phyloP scores from a whole-genome alignment of 2,113 vertebrate species.

The Spheniscus mendiculus region DNA sequence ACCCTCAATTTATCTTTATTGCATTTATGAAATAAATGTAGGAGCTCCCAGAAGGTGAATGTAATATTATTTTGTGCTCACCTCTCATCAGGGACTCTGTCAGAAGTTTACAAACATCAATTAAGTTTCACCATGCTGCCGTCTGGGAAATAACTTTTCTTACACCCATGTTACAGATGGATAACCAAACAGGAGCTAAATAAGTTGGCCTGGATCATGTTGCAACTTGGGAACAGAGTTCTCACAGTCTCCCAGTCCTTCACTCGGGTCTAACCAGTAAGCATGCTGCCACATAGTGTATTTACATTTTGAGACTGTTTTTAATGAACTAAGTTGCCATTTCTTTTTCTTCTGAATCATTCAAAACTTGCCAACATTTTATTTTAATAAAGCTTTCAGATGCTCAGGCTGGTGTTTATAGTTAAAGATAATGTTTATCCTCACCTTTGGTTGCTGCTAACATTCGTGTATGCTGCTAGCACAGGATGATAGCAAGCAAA shows the following conservation, averaged over 20 bases:
- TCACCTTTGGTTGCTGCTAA: background rate
- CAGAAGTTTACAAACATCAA: conserved; percentile 45
- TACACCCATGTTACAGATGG: conserved; percentile 33
- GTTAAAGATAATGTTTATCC: background rate
- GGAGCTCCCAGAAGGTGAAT: conserved; percentile 20
- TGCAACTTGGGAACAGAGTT: background rate
- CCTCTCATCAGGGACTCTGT: conserved; percentile 16
- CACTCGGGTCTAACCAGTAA: background rate
- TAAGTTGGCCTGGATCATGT: background rate
- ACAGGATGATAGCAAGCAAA: background rate
- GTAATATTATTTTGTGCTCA: conserved; percentile 44
- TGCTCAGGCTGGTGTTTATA: background rate
- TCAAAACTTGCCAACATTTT: background rate
- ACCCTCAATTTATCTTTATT: conserved; percentile 39
- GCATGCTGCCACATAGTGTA: background rate
- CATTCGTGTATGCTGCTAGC: background rate
- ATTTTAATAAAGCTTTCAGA: background rate
- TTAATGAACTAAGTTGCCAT: background rate
- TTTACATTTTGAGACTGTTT: background rate
- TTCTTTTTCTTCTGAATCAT: background rate
- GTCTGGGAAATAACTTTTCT: conserved; percentile 58
- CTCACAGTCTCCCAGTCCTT: background rate
- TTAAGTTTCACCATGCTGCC: conserved; percentile 29
- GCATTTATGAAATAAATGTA: conserved; percentile 42
- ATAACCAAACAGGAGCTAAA: conserved; percentile 30